Percentiles rank a stretch among this genome's conserved stretches.
Conservation (phyloP, 1,140 invertebrate genomes). For the Oryzaephilus surinamensis region DNA sequence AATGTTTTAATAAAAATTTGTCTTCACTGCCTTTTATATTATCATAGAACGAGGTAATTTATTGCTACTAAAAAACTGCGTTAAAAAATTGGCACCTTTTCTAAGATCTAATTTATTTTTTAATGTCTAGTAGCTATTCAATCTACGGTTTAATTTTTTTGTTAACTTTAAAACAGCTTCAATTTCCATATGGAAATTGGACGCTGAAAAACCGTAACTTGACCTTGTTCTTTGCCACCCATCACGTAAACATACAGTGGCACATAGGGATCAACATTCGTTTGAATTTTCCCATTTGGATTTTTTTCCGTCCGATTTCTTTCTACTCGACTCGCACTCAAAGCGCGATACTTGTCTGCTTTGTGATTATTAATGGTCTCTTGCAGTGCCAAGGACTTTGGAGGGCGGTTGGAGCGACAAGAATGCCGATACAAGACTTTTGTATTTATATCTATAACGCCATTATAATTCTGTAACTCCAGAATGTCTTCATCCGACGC, state of each 20-base stretch:
- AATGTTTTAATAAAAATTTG: too few relatives aligned
- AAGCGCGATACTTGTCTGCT: slow-evolving; percentile 28
- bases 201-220: slow-evolving; percentile 54
- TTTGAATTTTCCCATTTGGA: slow-evolving; percentile 2
- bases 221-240: slow-evolving; percentile 55
- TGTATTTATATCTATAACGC: slow-evolving; percentile 22
- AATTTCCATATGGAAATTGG: slow-evolving; percentile 57
- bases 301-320: slow-evolving; percentile 26
- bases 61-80: too few relatives aligned
- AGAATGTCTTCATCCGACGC: slow-evolving; percentile 25
- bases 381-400: slow-evolving; percentile 35
- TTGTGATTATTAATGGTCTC: slow-evolving; percentile 29
- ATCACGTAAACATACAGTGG: slow-evolving; percentile 52
- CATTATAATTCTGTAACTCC: slow-evolving; percentile 28
- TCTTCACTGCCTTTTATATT: too few relatives aligned
- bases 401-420: slow-evolving; percentile 28
- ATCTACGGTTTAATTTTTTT: not conserved
- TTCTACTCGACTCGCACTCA: slow-evolving; percentile 40
- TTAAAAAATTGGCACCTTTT: not conserved
- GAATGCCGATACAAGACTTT: slow-evolving; percentile 27
- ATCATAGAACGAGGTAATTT: too few relatives aligned
- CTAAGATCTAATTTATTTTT: not conserved
- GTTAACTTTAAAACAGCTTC: slow-evolving; percentile 37
- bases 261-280: slow-evolving; percentile 34
- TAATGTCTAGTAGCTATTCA: not conserved